Base-by-base conservation (phyloP, 2,797 vertebrate genomes). In the Leptoclinus maculatus region DNA sequence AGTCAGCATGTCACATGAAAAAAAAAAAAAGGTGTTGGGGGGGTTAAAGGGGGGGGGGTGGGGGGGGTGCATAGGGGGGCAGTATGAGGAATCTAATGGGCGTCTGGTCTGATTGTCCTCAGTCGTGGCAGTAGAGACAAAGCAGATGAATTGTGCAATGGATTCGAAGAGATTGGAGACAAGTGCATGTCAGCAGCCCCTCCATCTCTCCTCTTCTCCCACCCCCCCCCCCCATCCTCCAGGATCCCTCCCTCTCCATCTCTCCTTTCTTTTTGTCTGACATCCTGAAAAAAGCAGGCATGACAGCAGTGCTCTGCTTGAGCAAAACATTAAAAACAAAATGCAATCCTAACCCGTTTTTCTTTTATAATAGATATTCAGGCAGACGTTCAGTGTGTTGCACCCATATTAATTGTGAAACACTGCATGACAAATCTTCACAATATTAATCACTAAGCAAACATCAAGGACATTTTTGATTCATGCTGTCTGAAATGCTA, bases 91-190 rank as follows among this genome's bases (percentile, higher is more conserved):
- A 97, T 98, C 97, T 98, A 99, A 99, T 99, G 98, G 97, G 97
- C 97, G 98, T 98, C 98, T 99, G 97, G 97, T 98, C 97, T 98
- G 98, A 98, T 98, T 97, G 97, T 98, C 97, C 97, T 98, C 97
- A 97, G 97, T 97, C 95, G 93, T 98, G 97, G 97, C 97, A 98
- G 97, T 95, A 95, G 97, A 99, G 97, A 99, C 97, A 98, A 98
- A 99, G 97, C 97, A 98, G 97, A 99, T 99, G 98, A 99, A 98
- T 99, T 99, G 98, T 99, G 97, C 98, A 98, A 99, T 99, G 96
- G 98, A 98, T 98, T 99, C 97, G 97, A 97, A 98, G 96, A 96
- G 97, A 97, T 97, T 97, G 97, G 96, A 97, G 97, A 96, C 96
- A 97, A 97, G 97, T 97, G 95, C 96, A 97, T 97, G 96, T 96